Base-by-base conservation (phyloP, 2,888 invertebrate species). In the Syrphus vitripennis region DNA sequence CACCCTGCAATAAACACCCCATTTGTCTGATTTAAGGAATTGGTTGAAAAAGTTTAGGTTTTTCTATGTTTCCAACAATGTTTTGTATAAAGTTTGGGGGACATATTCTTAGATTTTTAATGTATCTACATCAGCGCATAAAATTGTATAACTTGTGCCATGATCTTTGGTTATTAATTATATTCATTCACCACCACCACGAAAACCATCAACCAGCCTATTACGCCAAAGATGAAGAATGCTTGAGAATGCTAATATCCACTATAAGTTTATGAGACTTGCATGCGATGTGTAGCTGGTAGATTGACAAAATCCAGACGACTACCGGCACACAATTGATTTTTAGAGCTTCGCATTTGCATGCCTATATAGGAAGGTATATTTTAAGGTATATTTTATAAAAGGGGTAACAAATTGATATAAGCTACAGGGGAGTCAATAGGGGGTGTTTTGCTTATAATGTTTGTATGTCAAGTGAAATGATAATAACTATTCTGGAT, bases 201-300 rank as follows among this genome's bases (percentile, higher is more conserved):
- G n/a, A n/a, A 50, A 74, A 40, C 50, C 45, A 81, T 31, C 53
- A 76, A n/a, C n/a, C n/a, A 26, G 34, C 40, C 76, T 69, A 76
- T 76, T 55, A 26, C 21, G 55, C 19, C 74, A 77, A n/a, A n/a
- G 77, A 82, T 82, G 82, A 86, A 86, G 82, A 86, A 82, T 86
- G 74, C 86, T 86, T 86, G 77, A 82, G 86, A 74, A 86, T 86
- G 86, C 86, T 86, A 86, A 86, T 86, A 82, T 86, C 59, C 65
- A 78, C 74, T 74, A 70, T 78, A 82, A 86, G 77, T 86, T 59
- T 86, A 86, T 86, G 57, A 78, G 70, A 70, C 82, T 69, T 82
- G 81, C 82, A 86, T 86, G 74, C 77, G 63, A 77, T 77, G 77
- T n/a, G n/a, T n/a, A n/a, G n/a, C n/a, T n/a, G n/a, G n/a, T 72